Percentiles rank a stretch among this genome's conserved stretches.
Evolutionary conservation across 1,140 invertebrate species (phyloP).

Genomic region (Hyles vespertilio): DNA sequence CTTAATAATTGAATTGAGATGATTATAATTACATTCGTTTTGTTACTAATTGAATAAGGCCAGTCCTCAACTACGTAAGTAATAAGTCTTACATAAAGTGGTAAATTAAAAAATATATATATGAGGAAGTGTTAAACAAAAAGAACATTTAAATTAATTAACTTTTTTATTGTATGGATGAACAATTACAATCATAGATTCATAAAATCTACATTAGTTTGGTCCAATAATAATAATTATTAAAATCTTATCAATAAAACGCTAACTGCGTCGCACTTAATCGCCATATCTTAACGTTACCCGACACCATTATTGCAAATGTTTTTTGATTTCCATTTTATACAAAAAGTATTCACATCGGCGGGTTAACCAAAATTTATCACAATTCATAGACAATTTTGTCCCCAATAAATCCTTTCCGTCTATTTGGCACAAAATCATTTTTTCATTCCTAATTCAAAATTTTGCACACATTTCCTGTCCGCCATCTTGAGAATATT

Average conservation of each 20-base stretch:
- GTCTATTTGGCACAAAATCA: slow-evolving; percentile 73
- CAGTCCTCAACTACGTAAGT: no score
- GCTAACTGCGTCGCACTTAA: slow-evolving; percentile 52
- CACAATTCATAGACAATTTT: slow-evolving; percentile 45
- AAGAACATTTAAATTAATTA: slow-evolving; percentile 46
- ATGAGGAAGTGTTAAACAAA: slow-evolving; percentile 1
- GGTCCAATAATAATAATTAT: slow-evolving; percentile 49
- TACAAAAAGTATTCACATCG: slow-evolving; percentile 44
- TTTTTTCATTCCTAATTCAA: slow-evolving; percentile 25
- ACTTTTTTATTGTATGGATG: slow-evolving; percentile 42
- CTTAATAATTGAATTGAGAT: no score
- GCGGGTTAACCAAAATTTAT: slow-evolving; percentile 35
- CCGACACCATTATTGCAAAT: slow-evolving; percentile 48
- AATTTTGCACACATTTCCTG: slow-evolving; percentile 22
- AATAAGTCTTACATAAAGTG: no score
- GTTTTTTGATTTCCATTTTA: slow-evolving; percentile 14
- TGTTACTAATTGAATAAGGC: no score
- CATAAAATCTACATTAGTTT: slow-evolving; percentile 68
- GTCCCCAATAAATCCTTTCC: slow-evolving; percentile 62
- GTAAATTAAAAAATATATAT: no score
- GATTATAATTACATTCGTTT: no score
- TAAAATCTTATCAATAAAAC: slow-evolving; percentile 24
- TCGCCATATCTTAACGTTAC: slow-evolving; percentile 18
- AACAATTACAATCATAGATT: slow-evolving; percentile 38
- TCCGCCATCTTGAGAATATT: slow-evolving; percentile 26